These are phyloP conservation scores for Malacoraja senta DNA, from an alignment of 2,797 vertebrate species.

Conservation along the genomic window DNA sequence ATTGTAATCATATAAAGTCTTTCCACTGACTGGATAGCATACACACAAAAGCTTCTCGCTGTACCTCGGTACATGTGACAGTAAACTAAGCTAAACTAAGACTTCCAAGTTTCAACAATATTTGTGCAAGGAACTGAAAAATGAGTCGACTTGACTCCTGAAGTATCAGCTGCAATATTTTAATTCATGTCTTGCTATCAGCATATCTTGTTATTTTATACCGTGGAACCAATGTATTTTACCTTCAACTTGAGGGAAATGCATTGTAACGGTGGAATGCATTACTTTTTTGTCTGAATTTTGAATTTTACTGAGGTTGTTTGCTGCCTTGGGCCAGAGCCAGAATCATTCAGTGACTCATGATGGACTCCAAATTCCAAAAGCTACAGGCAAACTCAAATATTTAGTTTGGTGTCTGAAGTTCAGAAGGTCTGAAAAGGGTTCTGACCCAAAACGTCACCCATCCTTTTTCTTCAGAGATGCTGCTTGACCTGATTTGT, in stretches of 20 bases:
- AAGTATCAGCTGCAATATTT: not conserved
- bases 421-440: too few species aligned
- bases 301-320: not conserved
- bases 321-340: not conserved
- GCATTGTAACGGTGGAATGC: not conserved
- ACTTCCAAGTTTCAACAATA: not conserved
- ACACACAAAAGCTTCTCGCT: too few species aligned
- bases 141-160: not conserved
- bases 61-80: too few species aligned
- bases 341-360: not conserved
- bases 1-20: too few species aligned
- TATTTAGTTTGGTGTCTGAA: not conserved
- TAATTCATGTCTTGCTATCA: not conserved
- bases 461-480: too few species aligned
- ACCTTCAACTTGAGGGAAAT: not conserved
- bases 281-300: not conserved
- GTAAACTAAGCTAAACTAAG: not conserved
- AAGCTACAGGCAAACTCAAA: not conserved
- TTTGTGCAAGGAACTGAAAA: not conserved
- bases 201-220: not conserved
- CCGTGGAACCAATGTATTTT: not conserved
- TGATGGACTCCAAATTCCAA: not conserved
- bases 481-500: too few species aligned
- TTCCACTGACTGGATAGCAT: too few species aligned
- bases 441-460: too few species aligned